Conservation (phyloP, 2,797 vertebrate species). For the Natrix natrix region DNA sequence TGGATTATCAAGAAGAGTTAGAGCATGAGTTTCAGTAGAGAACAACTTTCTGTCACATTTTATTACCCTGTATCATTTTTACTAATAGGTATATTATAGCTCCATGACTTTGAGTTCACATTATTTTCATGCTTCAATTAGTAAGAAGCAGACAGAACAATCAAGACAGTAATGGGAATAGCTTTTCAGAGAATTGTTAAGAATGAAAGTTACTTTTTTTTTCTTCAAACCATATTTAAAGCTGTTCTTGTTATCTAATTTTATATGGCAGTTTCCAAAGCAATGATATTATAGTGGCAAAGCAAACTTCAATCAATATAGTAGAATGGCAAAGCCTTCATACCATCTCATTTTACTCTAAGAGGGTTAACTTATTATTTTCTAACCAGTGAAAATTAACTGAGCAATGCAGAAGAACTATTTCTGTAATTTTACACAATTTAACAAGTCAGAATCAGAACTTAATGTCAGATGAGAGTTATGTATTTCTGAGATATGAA, state of each 20-base stretch:
- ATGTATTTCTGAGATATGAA: slow-evolving; percentile 60
- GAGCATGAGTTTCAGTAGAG: slow-evolving; percentile 42
- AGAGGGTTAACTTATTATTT: slow-evolving; percentile 62
- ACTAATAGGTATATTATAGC: slow-evolving; percentile 62
- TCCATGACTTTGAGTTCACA: slow-evolving; percentile 67
- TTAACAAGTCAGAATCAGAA: slow-evolving; percentile 64
- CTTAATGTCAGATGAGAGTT: slow-evolving; percentile 62
- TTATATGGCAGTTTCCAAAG: slow-evolving; percentile 57
- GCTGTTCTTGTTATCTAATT: slow-evolving; percentile 55
- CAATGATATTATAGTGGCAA: slow-evolving; percentile 54
- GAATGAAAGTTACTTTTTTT: slow-evolving; percentile 62
- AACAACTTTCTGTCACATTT: slow-evolving; percentile 69
- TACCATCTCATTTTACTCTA: slow-evolving; percentile 56
- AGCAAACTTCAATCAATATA: slow-evolving; percentile 62
- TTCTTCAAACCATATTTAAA: slow-evolving; percentile 53
- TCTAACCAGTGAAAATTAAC: slow-evolving; percentile 67
- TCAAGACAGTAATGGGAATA: slow-evolving; percentile 64
- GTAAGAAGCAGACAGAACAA: slow-evolving; percentile 56
- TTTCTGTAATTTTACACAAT: slow-evolving; percentile 66
- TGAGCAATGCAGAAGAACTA: slow-evolving; percentile 56
- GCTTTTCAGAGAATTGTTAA: slow-evolving; percentile 55
- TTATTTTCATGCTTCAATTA: slow-evolving; percentile 72
- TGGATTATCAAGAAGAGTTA: slow-evolving; percentile 49
- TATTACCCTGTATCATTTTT: slow-evolving; percentile 63
- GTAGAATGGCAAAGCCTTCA: slow-evolving; percentile 58